These are phyloP conservation scores for Agriopis marginaria DNA, from an alignment of 2,888 invertebrate genomes.

Conservation along the genomic window DNA sequence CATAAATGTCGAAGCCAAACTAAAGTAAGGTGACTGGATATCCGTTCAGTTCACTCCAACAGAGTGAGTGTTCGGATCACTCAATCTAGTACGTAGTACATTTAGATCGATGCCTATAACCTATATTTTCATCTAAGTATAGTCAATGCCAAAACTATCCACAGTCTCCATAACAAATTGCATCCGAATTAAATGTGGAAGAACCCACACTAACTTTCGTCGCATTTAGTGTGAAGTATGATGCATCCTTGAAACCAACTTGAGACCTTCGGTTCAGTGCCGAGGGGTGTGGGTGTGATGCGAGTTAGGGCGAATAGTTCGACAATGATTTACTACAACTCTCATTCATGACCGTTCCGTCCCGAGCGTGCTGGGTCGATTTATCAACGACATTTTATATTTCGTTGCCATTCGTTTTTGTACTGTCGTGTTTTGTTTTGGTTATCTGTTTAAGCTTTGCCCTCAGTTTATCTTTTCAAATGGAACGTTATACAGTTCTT, in stretches of 20 bases:
- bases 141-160: no score
- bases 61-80: no score
- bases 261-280: constrained; percentile 8
- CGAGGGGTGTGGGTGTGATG: constrained; percentile 38
- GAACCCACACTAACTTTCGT: not conserved
- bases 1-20: no score
- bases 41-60: no score
- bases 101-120: no score
- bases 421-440: constrained; percentile 34
- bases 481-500: constrained; percentile 11
- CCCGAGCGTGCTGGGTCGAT: constrained; percentile 52
- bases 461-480: constrained; percentile 21
- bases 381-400: constrained; percentile 66
- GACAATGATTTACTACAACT: constrained; percentile 65
- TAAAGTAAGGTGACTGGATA: no score
- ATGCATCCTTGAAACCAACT: not conserved
- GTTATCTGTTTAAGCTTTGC: constrained; percentile 20
- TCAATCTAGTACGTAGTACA: no score
- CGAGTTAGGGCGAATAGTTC: constrained; percentile 47
- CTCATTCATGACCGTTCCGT: constrained; percentile 63
- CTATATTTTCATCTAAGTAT: no score
- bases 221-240: not conserved
- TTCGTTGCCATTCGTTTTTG: constrained; percentile 58
- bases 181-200: no score
- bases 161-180: no score